Base-by-base conservation (phyloP, 2,888 invertebrate genomes). In the Doris montereyensis region DNA sequence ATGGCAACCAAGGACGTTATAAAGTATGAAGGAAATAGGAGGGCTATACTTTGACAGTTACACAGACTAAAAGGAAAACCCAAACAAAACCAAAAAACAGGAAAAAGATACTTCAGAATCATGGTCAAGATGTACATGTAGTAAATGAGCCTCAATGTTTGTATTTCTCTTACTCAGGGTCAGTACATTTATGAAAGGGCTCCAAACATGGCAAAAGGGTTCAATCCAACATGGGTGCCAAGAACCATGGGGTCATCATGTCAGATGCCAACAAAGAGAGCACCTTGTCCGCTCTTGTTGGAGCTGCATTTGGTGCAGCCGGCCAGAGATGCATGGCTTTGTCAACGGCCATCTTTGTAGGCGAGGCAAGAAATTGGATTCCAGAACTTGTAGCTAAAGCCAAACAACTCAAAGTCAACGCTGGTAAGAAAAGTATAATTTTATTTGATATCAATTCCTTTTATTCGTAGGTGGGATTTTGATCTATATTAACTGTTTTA, bases 321-420 rank as follows among this genome's bases (percentile, higher is more conserved):
- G 99, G 99, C 0, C 99, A 99, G 92, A 94, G 99, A 62, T 99
- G 99, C 91, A 99, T 99, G 99, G 99, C 99, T 0, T 94, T 99
- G 73, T 97, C 98, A 76, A 97, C 97, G 0, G 97, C 95, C 1
- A 94, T 98, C 35, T 95, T 98, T 91, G 97, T 98, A 0, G 97
- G 97, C 85, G 96, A 97, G 86, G 94, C 98, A 0, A 95, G 95
- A 86, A 93, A 96, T 57, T 99, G 99, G 99, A 94, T 99, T 80
- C 96, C 97, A 0, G 98, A 99, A 76, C 92, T 99, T 67, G 95
- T 96, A 0, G 94, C 95, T 90, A 95, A 94, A 85, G 96, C 97
- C 0, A 94, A 94, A 88, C 94, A 94, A 80, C 93, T 98, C 73
- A 97, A 97, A 91, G 98, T 99, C 3, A 97, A 96, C 90, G 98